Base-by-base conservation (phyloP, 1,140 invertebrate genomes). In the Heliconius eleuchia region DNA sequence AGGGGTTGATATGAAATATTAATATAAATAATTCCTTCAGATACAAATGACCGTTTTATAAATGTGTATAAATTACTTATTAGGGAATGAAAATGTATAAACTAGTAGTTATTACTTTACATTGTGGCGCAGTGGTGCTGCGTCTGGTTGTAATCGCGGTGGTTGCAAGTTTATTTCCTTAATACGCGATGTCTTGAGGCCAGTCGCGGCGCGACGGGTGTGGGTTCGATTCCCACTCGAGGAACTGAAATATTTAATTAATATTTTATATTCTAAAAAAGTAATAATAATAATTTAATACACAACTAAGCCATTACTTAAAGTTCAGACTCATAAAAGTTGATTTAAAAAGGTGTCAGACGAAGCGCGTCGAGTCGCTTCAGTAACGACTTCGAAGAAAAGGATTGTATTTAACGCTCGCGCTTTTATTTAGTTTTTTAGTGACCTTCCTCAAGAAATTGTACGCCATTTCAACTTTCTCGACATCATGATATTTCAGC, bases 291-390 rank as follows among this genome's bases (percentile, higher is more conserved):
- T 46, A 16, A 46, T 46, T 46, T 46, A 16, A 16, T 46, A 46
- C 42, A 46, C 34, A 46, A 46, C 42, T 46, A 46, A 46, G 23
- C 55, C 52, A 23, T 60, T 37, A 34, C 27, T 55, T 57, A 57
- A 60, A 60, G n/a, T 66, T 66, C 55, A 66, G 34, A 66, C n/a
- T 66, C 30, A 74, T 23, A 46, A 74, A 74, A 16, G 30, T 30
- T 66, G 34, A 75, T 66, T 75, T 66, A 39, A 75, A 75, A 74
- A 66, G 27, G 7, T 42, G 27, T 16, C 74, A 75, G 55, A 66
- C 30, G 34, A 75, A 57, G 52, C 50, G 73, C 13, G 74, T 39
- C 74, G n/a, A 74, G 66, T 75, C 23, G 74, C 73, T 76, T 57
- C 5, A 16, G 52, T 74, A 30, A 60, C 73, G 57, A 74, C 55